phyloP scores from a whole-genome alignment of 2,113 vertebrate species.

The Gorsachius goisagi region DNA sequence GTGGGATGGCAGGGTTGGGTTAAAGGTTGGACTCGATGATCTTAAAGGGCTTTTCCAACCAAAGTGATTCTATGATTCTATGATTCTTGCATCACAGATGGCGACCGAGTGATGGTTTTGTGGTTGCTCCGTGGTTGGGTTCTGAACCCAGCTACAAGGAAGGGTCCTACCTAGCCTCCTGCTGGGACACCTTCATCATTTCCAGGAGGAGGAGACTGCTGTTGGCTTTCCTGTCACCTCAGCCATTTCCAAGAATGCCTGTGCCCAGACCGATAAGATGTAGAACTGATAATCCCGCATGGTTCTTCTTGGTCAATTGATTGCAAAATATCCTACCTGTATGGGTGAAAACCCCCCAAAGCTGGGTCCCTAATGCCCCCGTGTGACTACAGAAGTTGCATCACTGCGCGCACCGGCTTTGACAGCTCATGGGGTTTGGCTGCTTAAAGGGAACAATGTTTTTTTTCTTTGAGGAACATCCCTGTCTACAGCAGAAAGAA shows the following conservation, averaged over 20 bases:
- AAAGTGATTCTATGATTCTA: too few relatives aligned
- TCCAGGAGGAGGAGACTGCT: not conserved
- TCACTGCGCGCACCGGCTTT: fast-evolving
- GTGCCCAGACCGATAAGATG: too few relatives aligned
- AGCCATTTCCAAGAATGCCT: fast-evolving
- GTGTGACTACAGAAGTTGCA: not conserved
- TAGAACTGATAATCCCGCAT: not conserved
- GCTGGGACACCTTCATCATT: not conserved
- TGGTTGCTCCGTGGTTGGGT: not conserved
- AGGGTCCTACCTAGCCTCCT: not conserved
- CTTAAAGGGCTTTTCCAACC: too few relatives aligned
- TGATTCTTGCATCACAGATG: not conserved
- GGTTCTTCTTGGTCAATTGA: not conserved
- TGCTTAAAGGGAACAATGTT: not conserved
- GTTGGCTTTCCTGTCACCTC: not conserved
- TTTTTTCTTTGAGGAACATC: not conserved
- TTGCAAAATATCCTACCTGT: not conserved
- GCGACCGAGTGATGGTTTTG: not conserved
- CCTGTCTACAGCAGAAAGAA: not conserved
- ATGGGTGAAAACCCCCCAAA: not conserved
- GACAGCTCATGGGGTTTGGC: fast-evolving
- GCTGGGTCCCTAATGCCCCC: not conserved
- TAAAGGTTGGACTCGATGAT: too few relatives aligned
- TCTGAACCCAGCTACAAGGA: not conserved
- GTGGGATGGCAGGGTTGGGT: too few relatives aligned